A percentile compares a stretch with the other conserved stretches of the same genome.
Evolutionary conservation across 1,140 invertebrate genomes (phyloP).

Genomic region (Cephus cinctus): DNA sequence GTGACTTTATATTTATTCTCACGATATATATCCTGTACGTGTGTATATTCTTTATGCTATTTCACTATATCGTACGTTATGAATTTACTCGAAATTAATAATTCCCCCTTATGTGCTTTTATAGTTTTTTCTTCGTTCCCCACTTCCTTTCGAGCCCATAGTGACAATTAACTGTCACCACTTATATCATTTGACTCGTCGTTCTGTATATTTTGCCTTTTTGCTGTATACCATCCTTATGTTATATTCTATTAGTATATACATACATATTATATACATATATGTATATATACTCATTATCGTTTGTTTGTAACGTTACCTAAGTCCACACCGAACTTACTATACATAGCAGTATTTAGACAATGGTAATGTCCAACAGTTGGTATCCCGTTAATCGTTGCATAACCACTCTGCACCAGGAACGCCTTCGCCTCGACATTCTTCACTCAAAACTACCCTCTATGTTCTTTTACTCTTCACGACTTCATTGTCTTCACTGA

Average conservation of each 20-base stretch:
- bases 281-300: conserved; percentile 9
- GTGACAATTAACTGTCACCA: too few relatives aligned
- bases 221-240: conserved; percentile 10
- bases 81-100: too few relatives aligned
- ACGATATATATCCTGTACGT: conserved; percentile 32
- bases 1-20: conserved; percentile 23
- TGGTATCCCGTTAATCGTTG: conserved; percentile 45
- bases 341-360: conserved; percentile 53
- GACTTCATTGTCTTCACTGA: conserved; percentile 20
- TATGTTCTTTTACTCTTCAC: conserved; percentile 28
- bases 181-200: too few relatives aligned
- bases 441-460: too few relatives aligned
- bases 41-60: conserved; percentile 12
- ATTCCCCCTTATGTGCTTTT: too few relatives aligned
- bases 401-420: conserved; percentile 33
- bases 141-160: too few relatives aligned
- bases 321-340: conserved; percentile 31
- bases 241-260: conserved; percentile 12
- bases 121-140: too few relatives aligned
- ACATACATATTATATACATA: too few relatives aligned
- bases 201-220: neutral
- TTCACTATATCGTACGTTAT: too few relatives aligned
- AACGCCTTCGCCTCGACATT: conserved; percentile 47
- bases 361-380: conserved; percentile 57
- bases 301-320: conserved; percentile 20